phyloP scores from a whole-genome alignment of 2,797 vertebrate species.

The Tarsius wallacei region DNA sequence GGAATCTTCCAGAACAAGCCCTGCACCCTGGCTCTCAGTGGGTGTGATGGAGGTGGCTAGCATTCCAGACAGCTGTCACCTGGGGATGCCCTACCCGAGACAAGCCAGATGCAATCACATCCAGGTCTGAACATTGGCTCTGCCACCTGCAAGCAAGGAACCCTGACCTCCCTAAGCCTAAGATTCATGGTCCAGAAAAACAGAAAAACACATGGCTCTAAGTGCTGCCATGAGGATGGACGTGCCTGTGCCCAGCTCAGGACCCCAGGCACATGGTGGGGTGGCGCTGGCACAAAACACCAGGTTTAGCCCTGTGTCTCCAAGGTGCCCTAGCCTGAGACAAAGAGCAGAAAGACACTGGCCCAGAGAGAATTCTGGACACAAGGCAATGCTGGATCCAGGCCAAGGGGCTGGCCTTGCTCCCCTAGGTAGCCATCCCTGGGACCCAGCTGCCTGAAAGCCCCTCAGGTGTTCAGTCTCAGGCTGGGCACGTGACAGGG shows the following conservation, averaged over 20 bases:
- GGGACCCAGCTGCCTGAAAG: neutral
- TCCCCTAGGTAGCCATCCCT: neutral
- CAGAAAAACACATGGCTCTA: neutral
- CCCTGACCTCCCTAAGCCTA: neutral
- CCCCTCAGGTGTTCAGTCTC: neutral
- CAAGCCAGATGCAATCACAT: neutral
- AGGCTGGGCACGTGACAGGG: neutral
- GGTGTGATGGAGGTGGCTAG: neutral
- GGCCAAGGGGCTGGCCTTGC: too few relatives aligned
- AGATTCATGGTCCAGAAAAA: constrained; percentile 9
- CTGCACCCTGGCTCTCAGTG: neutral
- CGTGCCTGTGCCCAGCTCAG: neutral
- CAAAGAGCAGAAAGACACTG: neutral
- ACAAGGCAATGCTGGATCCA: neutral
- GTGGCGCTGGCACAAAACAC: neutral
- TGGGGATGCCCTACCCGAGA: neutral
- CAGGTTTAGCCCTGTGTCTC: neutral
- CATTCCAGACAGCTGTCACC: neutral
- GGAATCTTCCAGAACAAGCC: neutral
- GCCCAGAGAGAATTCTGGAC: neutral
- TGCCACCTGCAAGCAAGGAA: neutral
- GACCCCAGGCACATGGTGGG: neutral
- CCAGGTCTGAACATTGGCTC: neutral
- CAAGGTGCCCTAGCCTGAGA: neutral
- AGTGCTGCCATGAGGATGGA: neutral